These are phyloP conservation scores for Poeciliopsis retropinna DNA, from an alignment of 2,113 vertebrate genomes.

Conservation along the genomic window DNA sequence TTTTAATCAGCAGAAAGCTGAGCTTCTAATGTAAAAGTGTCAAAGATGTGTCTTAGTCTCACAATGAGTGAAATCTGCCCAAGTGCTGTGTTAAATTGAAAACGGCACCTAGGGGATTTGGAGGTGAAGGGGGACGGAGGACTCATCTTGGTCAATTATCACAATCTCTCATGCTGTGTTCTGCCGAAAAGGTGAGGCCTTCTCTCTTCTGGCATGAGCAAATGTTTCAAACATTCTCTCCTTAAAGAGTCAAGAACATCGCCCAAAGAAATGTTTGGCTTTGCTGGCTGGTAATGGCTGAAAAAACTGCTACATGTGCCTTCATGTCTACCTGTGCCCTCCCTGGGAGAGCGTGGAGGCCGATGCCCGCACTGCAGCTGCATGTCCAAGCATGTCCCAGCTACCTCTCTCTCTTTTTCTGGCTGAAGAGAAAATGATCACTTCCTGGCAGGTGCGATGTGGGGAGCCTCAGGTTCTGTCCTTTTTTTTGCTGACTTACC, in stretches of 20 bases:
- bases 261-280: not conserved
- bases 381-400: slow-evolving; percentile 60
- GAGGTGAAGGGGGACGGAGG: slow-evolving; percentile 60
- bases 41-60: slow-evolving; percentile 64
- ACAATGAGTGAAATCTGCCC: slow-evolving; percentile 69
- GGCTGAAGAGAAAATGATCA: slow-evolving; percentile 54
- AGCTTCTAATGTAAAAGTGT: slow-evolving; percentile 77
- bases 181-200: slow-evolving; percentile 9
- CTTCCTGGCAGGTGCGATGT: slow-evolving; percentile 70
- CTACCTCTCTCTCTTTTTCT: slow-evolving; percentile 16
- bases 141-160: slow-evolving; percentile 73
- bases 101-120: slow-evolving; percentile 75
- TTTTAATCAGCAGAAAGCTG: slow-evolving; percentile 72
- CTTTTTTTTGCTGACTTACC: slow-evolving; percentile 63
- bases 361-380: slow-evolving; percentile 25
- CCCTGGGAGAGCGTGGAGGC: slow-evolving; percentile 21
- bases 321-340: not conserved
- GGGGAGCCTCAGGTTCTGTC: slow-evolving; percentile 54
- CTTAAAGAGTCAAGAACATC: not conserved
- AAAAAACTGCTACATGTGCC: not conserved
- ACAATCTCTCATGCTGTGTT: slow-evolving; percentile 43
- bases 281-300: slow-evolving; percentile 9
- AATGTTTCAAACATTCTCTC: not conserved
- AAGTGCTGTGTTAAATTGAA: slow-evolving; percentile 79
- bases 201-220: not conserved